Evolutionary conservation across 2,797 vertebrate genomes (phyloP).

Genomic region (Oreochromis grahami): DNA sequence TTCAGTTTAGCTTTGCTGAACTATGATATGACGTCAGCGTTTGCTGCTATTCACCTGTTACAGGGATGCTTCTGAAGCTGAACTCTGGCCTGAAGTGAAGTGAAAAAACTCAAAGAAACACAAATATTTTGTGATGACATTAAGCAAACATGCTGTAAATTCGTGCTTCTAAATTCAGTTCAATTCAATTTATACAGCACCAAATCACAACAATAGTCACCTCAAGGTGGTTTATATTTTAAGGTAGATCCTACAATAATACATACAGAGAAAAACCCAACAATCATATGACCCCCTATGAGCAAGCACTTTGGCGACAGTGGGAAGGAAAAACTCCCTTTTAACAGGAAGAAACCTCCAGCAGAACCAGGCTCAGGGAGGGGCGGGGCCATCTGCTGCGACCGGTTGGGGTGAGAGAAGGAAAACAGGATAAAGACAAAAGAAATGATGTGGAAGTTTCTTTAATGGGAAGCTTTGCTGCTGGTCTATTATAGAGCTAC

Average conservation of each 20-base stretch:
- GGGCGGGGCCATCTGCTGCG: rapidly evolving
- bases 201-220: neutral
- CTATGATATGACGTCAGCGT: neutral
- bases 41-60: neutral
- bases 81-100: neutral
- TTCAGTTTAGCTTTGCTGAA: neutral
- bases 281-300: neutral
- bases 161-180: neutral
- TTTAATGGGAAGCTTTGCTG: neutral
- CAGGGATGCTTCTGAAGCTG: neutral
- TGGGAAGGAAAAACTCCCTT: rapidly evolving
- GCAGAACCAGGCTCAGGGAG: neutral
- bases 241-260: neutral
- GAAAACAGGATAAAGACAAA: rapidly evolving
- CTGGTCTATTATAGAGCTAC: neutral
- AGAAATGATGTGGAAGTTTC: neutral
- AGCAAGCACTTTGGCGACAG: neutral
- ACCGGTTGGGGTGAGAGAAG: rapidly evolving
- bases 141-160: neutral
- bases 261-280: rapidly evolving
- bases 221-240: neutral
- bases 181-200: rapidly evolving
- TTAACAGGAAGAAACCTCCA: rapidly evolving
- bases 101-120: neutral
- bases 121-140: neutral